phyloP scores from a whole-genome alignment of 37 sponge, comb jelly and placozoan species.

The Eunapius fragilis region DNA sequence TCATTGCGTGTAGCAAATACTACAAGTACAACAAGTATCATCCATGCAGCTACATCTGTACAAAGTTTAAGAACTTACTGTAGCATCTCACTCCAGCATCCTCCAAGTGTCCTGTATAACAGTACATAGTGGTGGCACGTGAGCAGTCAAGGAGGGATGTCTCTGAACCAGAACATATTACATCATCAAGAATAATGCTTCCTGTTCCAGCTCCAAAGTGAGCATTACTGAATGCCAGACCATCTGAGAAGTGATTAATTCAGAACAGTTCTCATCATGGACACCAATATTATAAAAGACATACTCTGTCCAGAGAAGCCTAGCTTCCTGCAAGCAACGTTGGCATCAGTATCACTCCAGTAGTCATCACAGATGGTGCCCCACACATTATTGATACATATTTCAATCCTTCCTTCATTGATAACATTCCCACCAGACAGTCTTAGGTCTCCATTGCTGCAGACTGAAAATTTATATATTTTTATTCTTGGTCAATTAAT shows the following conservation, averaged over 20 bases:
- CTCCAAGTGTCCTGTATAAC: constrained; percentile 4
- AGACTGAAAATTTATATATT: no score
- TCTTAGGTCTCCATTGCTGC: background rate
- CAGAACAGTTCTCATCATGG: no score
- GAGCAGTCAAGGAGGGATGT: constrained; percentile 6
- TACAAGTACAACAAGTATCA: no score
- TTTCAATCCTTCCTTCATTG: constrained; percentile 20
- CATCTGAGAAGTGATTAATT: background rate
- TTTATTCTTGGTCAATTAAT: no score
- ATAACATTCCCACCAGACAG: constrained; percentile 12
- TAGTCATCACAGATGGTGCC: constrained; percentile 21
- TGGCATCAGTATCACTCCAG: constrained; percentile 11
- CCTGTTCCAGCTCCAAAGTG: constrained; percentile 25
- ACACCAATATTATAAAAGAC: no score
- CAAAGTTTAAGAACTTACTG: no score
- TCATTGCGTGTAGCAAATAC: no score
- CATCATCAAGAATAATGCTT: background rate
- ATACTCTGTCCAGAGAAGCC: background rate
- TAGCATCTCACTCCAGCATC: constrained; percentile 21
- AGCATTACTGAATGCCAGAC: constrained; percentile 4
- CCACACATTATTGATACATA: constrained; percentile 24
- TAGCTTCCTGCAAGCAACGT: constrained; percentile 5
- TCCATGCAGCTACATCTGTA: no score
- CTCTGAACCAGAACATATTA: constrained; percentile 1
- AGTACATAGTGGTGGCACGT: background rate